phyloP scores from a whole-genome alignment of 2,113 vertebrate species.

The Porphyrio hochstetteri region DNA sequence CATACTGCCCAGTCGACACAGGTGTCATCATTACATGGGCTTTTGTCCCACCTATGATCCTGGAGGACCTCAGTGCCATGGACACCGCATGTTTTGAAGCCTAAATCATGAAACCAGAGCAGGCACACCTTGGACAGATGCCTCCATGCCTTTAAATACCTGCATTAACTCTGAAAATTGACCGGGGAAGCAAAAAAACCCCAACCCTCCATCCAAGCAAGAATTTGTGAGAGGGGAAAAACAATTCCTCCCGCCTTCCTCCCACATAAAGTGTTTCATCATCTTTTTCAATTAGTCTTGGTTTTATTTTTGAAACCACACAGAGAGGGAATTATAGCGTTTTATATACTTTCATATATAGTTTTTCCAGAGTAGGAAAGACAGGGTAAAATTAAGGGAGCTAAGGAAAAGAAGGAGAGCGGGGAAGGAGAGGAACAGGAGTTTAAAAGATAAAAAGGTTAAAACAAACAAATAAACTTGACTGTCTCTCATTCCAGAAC shows the following conservation, averaged over 20 bases:
- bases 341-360: background rate
- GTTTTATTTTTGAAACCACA: background rate
- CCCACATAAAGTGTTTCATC: background rate
- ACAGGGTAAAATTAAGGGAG: background rate
- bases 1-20: background rate
- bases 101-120: background rate
- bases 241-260: background rate
- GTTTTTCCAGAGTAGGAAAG: background rate
- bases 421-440: background rate
- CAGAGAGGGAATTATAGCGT: background rate
- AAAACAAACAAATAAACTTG: background rate
- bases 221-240: background rate
- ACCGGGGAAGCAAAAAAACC: background rate
- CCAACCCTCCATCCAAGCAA: background rate
- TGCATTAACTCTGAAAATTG: background rate
- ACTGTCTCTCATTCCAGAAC: background rate
- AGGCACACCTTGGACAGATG: background rate
- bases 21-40: background rate
- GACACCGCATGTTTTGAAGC: background rate
- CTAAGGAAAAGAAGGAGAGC: background rate
- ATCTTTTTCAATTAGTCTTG: background rate
- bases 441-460: background rate
- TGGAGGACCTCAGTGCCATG: background rate
- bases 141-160: background rate
- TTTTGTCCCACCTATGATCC: fast-evolving